Evolutionary conservation across 1,140 invertebrate species (phyloP).

Genomic region (Dendrolimus punctatus): DNA sequence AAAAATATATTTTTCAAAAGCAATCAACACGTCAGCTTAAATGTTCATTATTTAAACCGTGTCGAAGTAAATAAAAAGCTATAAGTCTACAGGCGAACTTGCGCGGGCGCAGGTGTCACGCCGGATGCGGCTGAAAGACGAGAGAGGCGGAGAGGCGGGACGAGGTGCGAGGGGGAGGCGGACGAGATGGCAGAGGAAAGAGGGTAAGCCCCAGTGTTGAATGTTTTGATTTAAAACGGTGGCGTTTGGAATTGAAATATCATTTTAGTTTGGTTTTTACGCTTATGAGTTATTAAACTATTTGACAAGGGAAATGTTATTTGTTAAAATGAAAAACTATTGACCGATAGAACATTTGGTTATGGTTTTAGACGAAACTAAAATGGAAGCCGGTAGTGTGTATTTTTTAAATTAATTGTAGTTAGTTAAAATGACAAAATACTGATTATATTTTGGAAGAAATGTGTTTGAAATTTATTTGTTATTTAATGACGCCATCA

Average conservation of each 20-base stretch:
- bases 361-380: no score
- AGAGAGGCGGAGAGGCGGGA: constrained; percentile 13
- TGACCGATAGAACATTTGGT: no score
- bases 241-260: constrained; percentile 6
- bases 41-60: constrained; percentile 42
- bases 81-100: constrained; percentile 37
- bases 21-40: constrained; percentile 40
- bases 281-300: constrained; percentile 6
- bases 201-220: constrained; percentile 5
- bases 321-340: no score
- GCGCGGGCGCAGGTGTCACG: constrained; percentile 56
- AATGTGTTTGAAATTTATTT: no score
- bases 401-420: no score
- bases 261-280: constrained; percentile 10
- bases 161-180: constrained; percentile 7
- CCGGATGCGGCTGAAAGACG: constrained; percentile 54
- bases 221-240: no score
- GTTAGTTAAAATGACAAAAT: no score
- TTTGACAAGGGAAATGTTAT: neutral
- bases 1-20: constrained; percentile 18
- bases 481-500: no score
- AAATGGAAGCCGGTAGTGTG: no score
- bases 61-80: constrained; percentile 53
- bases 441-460: no score
- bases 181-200: constrained; percentile 6